phyloP scores from a whole-genome alignment of 2,888 invertebrate genomes.

The Apotomis capreana region DNA sequence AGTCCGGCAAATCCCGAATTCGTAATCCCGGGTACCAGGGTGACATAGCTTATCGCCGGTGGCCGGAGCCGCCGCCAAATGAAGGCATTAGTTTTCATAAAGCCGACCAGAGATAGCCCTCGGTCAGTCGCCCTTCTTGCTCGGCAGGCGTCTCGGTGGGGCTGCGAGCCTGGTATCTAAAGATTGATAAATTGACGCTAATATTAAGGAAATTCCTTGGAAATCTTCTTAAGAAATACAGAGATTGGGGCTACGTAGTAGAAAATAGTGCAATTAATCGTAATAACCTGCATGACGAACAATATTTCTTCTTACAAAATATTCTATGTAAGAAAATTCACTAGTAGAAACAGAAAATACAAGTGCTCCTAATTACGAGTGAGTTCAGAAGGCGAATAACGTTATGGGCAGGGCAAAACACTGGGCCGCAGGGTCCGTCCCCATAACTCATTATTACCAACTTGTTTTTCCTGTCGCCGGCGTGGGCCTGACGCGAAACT shows the following conservation, averaged over 20 bases:
- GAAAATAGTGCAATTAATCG: constrained; percentile 34
- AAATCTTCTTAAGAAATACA: constrained; percentile 33
- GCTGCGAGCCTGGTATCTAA: constrained; percentile 60
- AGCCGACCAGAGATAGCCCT: constrained; percentile 73
- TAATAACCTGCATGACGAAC: neutral
- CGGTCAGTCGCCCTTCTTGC: constrained; percentile 59
- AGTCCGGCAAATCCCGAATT: constrained; percentile 64
- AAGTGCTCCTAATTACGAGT: constrained; percentile 45
- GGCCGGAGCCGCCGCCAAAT: constrained; percentile 74
- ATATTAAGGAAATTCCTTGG: constrained; percentile 51
- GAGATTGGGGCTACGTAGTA: constrained; percentile 33
- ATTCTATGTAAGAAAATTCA: neutral
- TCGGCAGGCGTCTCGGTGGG: constrained; percentile 54
- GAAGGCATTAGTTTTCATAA: constrained; percentile 83
- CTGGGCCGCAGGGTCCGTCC: constrained; percentile 45
- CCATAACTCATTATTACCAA: constrained; percentile 70
- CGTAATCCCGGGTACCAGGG: constrained; percentile 78
- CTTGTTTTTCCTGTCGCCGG: constrained; percentile 65
- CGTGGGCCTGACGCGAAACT: constrained; percentile 51
- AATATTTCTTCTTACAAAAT: neutral
- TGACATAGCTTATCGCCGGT: constrained; percentile 78
- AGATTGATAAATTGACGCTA: constrained; percentile 64
- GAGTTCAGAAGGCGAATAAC: constrained; percentile 44
- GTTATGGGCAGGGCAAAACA: constrained; percentile 48
- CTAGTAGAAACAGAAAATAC: constrained; percentile 5